Percentiles rank a stretch among this genome's conserved stretches.
Conservation (phyloP, 2,888 invertebrate genomes). For the Sphaeridia pumilis region DNA sequence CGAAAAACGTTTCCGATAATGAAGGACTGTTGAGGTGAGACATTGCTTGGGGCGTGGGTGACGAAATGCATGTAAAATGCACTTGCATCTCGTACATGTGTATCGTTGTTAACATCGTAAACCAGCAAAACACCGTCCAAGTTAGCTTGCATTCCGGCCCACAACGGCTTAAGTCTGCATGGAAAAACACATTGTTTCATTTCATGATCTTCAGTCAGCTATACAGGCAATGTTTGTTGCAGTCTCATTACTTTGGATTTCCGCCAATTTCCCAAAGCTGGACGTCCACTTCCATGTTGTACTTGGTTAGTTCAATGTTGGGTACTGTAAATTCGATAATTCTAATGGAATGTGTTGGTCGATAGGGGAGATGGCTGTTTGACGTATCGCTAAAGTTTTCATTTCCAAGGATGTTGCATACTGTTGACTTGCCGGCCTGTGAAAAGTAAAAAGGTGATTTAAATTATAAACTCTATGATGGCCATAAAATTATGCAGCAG, state of each 20-base stretch:
- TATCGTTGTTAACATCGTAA: slow-evolving; percentile 30
- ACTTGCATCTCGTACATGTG: slow-evolving; percentile 25
- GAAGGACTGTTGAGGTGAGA: slow-evolving; percentile 26
- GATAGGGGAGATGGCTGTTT: slow-evolving; percentile 26
- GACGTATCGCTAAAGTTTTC: slow-evolving; percentile 20
- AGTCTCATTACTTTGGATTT: slow-evolving; percentile 25
- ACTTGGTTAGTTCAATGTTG: slow-evolving; percentile 26
- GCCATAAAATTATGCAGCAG: too few relatives aligned
- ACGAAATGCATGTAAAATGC: slow-evolving; percentile 35
- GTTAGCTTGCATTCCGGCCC: slow-evolving; percentile 30
- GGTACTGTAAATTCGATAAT: slow-evolving; percentile 30
- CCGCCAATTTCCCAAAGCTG: slow-evolving; percentile 36
- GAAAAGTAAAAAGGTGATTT: too few relatives aligned
- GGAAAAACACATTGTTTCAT: not conserved
- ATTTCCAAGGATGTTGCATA: slow-evolving; percentile 30
- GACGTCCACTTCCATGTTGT: slow-evolving; percentile 26
- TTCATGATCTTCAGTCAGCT: not conserved
- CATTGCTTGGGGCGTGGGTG: slow-evolving; percentile 25
- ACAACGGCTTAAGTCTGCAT: slow-evolving; percentile 28
- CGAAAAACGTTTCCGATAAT: slow-evolving; percentile 33
- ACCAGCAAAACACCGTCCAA: slow-evolving; percentile 31
- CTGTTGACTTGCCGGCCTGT: slow-evolving; percentile 30
- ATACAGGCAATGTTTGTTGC: too few relatives aligned
- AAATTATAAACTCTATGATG: too few relatives aligned
- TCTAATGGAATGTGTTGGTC: slow-evolving; percentile 32